A percentile compares a stretch with the other conserved stretches of the same genome.
These are phyloP conservation scores for Stegophylla sp. DNA, from an alignment of 2,888 invertebrate species.

Conservation along the genomic window DNA sequence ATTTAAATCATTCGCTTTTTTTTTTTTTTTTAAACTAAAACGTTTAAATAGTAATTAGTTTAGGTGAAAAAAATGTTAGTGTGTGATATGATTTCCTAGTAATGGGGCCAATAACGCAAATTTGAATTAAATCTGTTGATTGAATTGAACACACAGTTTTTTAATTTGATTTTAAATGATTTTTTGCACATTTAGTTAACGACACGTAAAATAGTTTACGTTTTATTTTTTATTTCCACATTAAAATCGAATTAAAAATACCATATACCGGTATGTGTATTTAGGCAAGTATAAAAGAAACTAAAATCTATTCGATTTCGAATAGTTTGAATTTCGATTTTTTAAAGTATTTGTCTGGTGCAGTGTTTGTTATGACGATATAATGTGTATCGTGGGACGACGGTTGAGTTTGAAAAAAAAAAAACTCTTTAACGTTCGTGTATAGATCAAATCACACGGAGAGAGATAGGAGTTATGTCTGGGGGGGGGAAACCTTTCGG, in stretches of 20 bases:
- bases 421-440: slow-evolving; percentile 21
- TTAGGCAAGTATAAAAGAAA: background rate
- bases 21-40: too few relatives aligned
- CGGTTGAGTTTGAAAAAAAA: background rate
- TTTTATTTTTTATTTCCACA: background rate
- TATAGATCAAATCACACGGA: slow-evolving; percentile 15
- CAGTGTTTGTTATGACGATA: background rate
- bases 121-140: too few relatives aligned
- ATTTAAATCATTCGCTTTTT: too few relatives aligned
- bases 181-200: background rate
- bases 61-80: too few relatives aligned
- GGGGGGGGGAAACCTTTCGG: slow-evolving; percentile 33
- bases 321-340: too few relatives aligned
- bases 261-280: too few relatives aligned
- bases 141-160: too few relatives aligned
- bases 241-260: slow-evolving; percentile 21
- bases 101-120: too few relatives aligned
- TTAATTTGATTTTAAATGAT: background rate
- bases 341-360: background rate
- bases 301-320: too few relatives aligned
- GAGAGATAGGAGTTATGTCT: background rate
- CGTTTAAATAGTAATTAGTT: too few relatives aligned
- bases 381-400: background rate
- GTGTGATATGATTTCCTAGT: too few relatives aligned
- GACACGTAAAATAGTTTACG: too few relatives aligned